Conservation (phyloP, 2,888 invertebrate genomes). For the Timema cristinae region DNA sequence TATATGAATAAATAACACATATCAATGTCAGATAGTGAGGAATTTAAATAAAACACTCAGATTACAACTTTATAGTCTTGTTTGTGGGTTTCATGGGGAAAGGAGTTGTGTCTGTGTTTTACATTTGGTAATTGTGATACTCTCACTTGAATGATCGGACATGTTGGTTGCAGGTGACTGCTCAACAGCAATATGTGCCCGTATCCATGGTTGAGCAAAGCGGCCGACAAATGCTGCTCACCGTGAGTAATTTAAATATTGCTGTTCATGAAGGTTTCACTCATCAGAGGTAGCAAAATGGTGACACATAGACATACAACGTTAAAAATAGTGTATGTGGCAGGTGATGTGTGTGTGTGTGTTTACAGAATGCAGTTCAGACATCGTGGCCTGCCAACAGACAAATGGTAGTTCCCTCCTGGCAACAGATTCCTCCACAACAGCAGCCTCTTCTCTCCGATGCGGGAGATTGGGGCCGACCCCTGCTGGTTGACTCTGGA, state of each 20-base stretch:
- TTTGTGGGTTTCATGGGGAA: too few relatives aligned
- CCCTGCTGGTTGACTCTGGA: constrained; percentile 71
- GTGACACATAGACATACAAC: not conserved
- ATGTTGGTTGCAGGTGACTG: constrained; percentile 34
- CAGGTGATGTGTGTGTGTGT: not conserved
- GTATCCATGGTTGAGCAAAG: constrained; percentile 90
- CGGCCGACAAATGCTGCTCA: constrained; percentile 73
- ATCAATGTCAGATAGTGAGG: too few relatives aligned
- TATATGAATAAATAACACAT: too few relatives aligned
- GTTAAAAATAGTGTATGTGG: not conserved
- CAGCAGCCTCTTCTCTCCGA: constrained; percentile 59
- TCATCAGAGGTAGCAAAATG: constrained; percentile 1
- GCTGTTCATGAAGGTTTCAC: not conserved
- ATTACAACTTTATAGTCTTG: too few relatives aligned
- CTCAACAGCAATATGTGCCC: constrained; percentile 87
- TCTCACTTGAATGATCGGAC: not conserved
- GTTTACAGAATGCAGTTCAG: constrained; percentile 59
- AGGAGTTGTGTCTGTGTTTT: too few relatives aligned
- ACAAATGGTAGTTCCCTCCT: constrained; percentile 80
- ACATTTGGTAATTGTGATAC: not conserved
- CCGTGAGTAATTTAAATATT: constrained; percentile 49
- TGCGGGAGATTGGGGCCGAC: constrained; percentile 65
- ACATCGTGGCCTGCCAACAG: constrained; percentile 67
- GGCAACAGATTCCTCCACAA: constrained; percentile 70
- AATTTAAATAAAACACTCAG: too few relatives aligned